phyloP scores from a whole-genome alignment of 2,113 vertebrate genomes.

The Apus apus region DNA sequence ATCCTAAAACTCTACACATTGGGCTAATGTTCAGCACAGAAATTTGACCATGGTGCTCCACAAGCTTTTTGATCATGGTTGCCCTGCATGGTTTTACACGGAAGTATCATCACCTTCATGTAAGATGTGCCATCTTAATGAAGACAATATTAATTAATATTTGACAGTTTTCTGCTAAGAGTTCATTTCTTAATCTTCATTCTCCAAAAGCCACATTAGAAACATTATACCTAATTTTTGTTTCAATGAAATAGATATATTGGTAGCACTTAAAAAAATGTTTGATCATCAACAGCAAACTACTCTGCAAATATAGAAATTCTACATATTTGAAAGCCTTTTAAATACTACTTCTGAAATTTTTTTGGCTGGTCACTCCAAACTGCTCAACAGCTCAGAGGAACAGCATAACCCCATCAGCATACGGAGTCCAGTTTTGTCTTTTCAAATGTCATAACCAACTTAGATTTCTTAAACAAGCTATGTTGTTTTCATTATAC shows the following conservation, averaged over 20 bases:
- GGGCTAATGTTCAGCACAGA: not conserved
- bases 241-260: not conserved
- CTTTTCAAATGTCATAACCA: not conserved
- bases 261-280: not conserved
- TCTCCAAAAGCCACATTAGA: not conserved
- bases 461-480: not conserved
- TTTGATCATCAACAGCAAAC: not conserved
- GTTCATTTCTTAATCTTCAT: not conserved
- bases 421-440: not conserved
- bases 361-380: not conserved
- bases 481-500: not conserved
- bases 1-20: not conserved
- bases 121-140: too few species aligned
- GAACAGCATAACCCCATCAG: not conserved
- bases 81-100: not conserved
- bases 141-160: not conserved
- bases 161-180: not conserved
- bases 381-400: not conserved
- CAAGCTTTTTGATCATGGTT: not conserved
- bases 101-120: not conserved
- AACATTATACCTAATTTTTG: not conserved
- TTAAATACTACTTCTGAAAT: not conserved
- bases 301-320: not conserved
- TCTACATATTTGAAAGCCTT: not conserved
- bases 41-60: not conserved